Conservation (phyloP, 2,888 invertebrate genomes). For the Zele albiditarsus region DNA sequence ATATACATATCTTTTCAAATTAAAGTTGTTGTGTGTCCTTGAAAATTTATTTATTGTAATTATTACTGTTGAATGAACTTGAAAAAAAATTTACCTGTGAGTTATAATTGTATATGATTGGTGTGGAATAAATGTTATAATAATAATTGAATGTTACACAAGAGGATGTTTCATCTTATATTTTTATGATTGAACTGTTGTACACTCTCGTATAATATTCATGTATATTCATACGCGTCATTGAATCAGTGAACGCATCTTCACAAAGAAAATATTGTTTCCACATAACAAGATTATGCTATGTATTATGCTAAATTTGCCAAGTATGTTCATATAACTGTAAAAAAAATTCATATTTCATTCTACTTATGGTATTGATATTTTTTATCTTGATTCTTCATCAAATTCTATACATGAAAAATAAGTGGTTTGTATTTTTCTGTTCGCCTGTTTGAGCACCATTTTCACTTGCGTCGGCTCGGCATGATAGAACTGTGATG, state of each 20-base stretch:
- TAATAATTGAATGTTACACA: not conserved
- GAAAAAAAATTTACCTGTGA: not conserved
- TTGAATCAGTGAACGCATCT: not conserved
- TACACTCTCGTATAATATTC: too few relatives aligned
- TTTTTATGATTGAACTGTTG: not conserved
- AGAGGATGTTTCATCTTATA: not conserved
- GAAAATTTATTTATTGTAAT: constrained; percentile 7
- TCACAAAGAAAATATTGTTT: not conserved
- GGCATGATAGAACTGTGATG: too few relatives aligned
- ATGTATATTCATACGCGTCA: not conserved
- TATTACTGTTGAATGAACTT: constrained; percentile 1
- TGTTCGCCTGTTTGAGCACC: too few relatives aligned
- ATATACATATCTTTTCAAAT: not conserved
- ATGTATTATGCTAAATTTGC: not conserved
- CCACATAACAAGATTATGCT: not conserved
- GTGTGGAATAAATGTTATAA: not conserved
- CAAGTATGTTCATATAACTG: not conserved
- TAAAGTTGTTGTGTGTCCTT: not conserved
- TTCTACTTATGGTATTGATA: too few relatives aligned
- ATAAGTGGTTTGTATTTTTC: too few relatives aligned
- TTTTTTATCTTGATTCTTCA: too few relatives aligned
- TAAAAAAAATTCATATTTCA: not conserved
- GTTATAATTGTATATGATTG: not conserved
- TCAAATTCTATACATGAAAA: too few relatives aligned
- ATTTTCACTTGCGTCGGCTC: too few relatives aligned